Percentiles rank a stretch among this genome's conserved stretches.
Evolutionary conservation across 2,797 vertebrate species (phyloP).

Genomic region (Acridotheres tristis): DNA sequence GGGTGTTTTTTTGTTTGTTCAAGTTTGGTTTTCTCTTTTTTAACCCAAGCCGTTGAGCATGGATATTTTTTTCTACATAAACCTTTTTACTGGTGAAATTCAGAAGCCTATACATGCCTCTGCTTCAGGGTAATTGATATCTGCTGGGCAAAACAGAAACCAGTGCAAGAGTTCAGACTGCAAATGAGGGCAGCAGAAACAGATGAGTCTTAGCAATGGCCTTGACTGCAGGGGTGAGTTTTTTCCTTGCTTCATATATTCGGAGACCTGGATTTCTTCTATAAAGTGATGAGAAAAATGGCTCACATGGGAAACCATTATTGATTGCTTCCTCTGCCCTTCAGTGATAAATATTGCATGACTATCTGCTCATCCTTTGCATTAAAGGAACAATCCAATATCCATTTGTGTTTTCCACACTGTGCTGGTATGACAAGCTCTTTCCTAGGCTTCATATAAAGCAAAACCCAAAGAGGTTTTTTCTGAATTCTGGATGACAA

Average conservation of each 20-base stretch:
- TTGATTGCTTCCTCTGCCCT: conserved; percentile 24
- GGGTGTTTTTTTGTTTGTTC: rapidly evolving
- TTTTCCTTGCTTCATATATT: background rate
- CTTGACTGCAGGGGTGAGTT: background rate
- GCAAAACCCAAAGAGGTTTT: background rate
- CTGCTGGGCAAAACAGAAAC: background rate
- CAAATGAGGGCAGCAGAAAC: background rate
- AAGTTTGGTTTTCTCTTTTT: background rate
- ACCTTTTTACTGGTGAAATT: background rate
- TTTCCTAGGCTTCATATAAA: background rate
- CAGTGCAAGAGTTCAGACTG: background rate
- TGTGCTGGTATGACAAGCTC: background rate
- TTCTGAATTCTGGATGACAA: background rate
- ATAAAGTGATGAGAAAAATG: conserved; percentile 11
- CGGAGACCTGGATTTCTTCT: background rate
- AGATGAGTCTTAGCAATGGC: background rate
- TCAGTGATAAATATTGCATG: conserved; percentile 29
- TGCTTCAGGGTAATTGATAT: background rate
- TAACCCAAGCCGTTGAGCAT: background rate
- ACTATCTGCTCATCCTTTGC: conserved; percentile 5
- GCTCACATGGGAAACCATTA: background rate
- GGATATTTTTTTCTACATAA: background rate
- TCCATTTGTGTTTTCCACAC: background rate
- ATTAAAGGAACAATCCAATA: conserved; percentile 32
- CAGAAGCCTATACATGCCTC: background rate